phyloP scores from a whole-genome alignment of 2,797 vertebrate species.

The Rhincodon typus region DNA sequence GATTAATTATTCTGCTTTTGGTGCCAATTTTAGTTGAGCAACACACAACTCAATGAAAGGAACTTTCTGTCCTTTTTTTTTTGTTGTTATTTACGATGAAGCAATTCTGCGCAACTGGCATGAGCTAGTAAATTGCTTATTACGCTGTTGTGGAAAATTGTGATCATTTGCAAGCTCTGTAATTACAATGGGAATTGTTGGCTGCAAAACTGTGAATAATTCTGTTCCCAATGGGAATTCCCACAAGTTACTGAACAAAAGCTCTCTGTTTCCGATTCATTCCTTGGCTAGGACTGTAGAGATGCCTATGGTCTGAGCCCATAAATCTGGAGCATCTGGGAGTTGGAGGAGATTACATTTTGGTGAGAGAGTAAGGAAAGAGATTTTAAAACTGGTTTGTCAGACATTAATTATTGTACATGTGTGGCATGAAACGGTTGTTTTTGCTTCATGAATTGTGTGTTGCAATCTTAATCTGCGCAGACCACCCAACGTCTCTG shows the following conservation, averaged over 20 bases:
- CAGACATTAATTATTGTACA: neutral
- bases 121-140: neutral
- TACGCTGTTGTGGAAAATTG: neutral
- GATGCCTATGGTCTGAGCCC: neutral
- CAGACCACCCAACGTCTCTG: neutral
- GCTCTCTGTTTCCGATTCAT: neutral
- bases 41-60: neutral
- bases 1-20: neutral
- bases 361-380: neutral
- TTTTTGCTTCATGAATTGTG: neutral
- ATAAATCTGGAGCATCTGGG: neutral
- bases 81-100: neutral
- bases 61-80: neutral
- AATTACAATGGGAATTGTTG: neutral
- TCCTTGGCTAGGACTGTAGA: neutral
- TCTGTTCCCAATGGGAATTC: neutral
- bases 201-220: slow-evolving; percentile 11
- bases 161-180: neutral
- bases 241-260: neutral
- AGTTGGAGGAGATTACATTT: neutral
- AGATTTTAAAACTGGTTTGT: neutral
- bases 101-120: neutral
- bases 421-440: no score
- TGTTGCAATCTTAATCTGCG: neutral
- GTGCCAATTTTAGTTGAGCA: no score